Base-by-base conservation (phyloP, 2,113 vertebrate species). In the Vimba vimba region DNA sequence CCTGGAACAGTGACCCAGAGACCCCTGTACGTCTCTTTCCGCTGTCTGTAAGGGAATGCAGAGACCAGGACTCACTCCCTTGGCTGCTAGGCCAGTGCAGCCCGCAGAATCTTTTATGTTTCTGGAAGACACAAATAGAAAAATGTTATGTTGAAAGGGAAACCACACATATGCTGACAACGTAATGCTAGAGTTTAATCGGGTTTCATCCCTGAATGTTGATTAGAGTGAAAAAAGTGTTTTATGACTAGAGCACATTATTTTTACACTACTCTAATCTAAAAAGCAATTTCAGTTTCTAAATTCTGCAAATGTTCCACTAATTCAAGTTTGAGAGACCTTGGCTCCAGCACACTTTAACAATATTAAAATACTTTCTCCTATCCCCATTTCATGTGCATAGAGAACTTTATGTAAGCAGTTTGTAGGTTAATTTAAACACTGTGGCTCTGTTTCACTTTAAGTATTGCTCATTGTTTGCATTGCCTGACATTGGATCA, bases 1-100 rank as follows among this genome's bases (percentile, higher is more conserved):
- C 62, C 85, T 81, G 57, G 81, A 88, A 81, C 11, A 19, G 57
- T 86, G 85, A 84, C 81, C 76, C 47, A 39, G 9, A 79, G 75
- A 75, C 45, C 69, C 69, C 50, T 55, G 73, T 64, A 30, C 36
- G 36, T 84, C 30, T 83, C 80, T 64, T 4, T 79, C 62, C 36
- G 36, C 62, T 86, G 36, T 80, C 59, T 88, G 57, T 80, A 15
- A 68, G 75, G 43, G 66, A 86, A 84, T 86, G 55, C 64, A 52
- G 57, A 82, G 55, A 75, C 19, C 27, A 76, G 23, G 52, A 23
- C 59, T 68, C 6, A 66, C 4, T 73, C 59, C 57, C 55, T 2
- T 27, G 57, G 6, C 21, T 59, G 21, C 55, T 2, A 0, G 57
- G 59, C 8, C 76, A 36, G 11, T 64, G 78, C 59, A 19, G 59